Percentiles rank a stretch among this genome's conserved stretches.
Conservation (phyloP, 2,888 invertebrate genomes). For the Prenolepis imparis region DNA sequence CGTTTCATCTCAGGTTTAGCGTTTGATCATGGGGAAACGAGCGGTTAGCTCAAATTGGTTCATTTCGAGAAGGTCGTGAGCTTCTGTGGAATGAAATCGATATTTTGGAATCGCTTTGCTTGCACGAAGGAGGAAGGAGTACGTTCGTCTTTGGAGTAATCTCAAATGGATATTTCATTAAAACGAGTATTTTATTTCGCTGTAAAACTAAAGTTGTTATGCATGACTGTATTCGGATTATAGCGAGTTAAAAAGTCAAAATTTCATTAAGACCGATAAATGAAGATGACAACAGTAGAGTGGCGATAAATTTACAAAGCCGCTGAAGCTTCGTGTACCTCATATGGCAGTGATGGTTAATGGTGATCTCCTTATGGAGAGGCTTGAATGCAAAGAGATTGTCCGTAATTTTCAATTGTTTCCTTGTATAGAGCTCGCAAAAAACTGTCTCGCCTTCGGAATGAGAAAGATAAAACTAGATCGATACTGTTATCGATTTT, state of each 20-base stretch:
- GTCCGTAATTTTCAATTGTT: conserved; percentile 77
- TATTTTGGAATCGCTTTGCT: conserved; percentile 53
- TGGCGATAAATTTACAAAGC: conserved; percentile 79
- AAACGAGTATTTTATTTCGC: conserved; percentile 54
- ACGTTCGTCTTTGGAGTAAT: conserved; percentile 34
- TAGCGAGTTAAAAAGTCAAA: conserved; percentile 72
- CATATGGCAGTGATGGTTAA: conserved; percentile 74
- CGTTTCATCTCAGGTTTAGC: conserved; percentile 13
- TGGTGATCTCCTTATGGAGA: conserved; percentile 74
- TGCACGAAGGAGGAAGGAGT: conserved; percentile 17
- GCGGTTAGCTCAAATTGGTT: conserved; percentile 59
- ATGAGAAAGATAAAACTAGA: conserved; percentile 55
- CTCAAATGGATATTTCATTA: conserved; percentile 31
- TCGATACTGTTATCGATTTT: neutral
- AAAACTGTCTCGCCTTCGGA: conserved; percentile 66
- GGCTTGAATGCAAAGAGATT: conserved; percentile 74
- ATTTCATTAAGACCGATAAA: conserved; percentile 77
- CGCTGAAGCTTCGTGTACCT: conserved; percentile 62
- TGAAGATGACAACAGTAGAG: conserved; percentile 79
- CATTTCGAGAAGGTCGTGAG: conserved; percentile 45
- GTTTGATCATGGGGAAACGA: conserved; percentile 33
- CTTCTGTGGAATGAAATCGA: conserved; percentile 58
- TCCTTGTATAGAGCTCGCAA: conserved; percentile 63
- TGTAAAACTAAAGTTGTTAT: conserved; percentile 62
- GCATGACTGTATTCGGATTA: conserved; percentile 42